Base-by-base conservation (phyloP, 2,888 invertebrate species). In the Cephus rjabovi region DNA sequence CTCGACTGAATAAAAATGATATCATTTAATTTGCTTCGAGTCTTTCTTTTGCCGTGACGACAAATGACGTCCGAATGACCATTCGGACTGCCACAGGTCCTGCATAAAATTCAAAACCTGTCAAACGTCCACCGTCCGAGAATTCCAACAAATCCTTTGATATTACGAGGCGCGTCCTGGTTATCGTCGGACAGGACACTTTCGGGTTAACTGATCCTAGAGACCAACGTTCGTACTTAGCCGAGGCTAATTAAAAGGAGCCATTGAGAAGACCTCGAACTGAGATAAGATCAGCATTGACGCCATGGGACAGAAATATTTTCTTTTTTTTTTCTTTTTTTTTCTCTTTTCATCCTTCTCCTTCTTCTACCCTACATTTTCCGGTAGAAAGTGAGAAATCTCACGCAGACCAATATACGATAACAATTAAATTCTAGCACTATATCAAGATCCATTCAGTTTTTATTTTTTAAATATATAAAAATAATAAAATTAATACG, bases 191-290 rank as follows among this genome's bases (percentile, higher is more conserved):
- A 56, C 75, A 73, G 73, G 79, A 81, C 79, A 80, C 79, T 79
- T 80, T 77, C 56, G 81, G 76, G 77, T 82, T 81, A 81, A 83
- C 81, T 81, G 79, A 79, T 77, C 78, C 77, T 33, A 75, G 75
- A 77, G 81, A 80, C 82, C 83, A 85, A 83, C 84, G 82, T 82
- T 86, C 85, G 82, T 86, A 86, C 86, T 86, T 82, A 83, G 79
- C 83, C 82, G 83, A 80, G 84, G 84, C 88, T 90, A 91, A 91
- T 91, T 90, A 91, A 90, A 90, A 90, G 89, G 89, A 90, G 86
- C 87, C 85, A 84, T 84, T 83, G 84, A 79, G 81, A 77, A 79
- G 77, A 76, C 82, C 84, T 76, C 80, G 75, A 75, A 40, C 74
- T 40, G 23, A 79, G 86, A 86, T 87, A 86, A 86, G 81, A 86